Percentiles rank a stretch among this genome's conserved stretches.
phyloP scores from a whole-genome alignment of 2,888 invertebrate species.

The Nebria brevicollis region DNA sequence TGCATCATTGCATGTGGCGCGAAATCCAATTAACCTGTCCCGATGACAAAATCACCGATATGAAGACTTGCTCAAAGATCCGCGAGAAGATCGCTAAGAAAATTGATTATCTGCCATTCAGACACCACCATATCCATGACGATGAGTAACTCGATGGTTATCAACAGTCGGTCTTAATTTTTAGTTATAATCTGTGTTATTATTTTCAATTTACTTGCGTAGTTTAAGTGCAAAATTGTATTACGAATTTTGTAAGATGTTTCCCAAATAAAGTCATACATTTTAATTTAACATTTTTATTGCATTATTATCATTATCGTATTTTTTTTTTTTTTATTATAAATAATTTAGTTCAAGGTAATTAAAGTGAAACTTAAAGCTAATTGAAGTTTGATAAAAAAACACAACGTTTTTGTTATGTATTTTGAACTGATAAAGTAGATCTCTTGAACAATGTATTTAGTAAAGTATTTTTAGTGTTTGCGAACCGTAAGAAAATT shows the following conservation, averaged over 20 bases:
- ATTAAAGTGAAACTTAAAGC: no score
- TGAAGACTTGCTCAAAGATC: conserved; percentile 57
- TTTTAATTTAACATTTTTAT: neutral
- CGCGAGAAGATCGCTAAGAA: conserved; percentile 56
- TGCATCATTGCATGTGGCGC: conserved; percentile 60
- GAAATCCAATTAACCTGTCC: conserved; percentile 61
- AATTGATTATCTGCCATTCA: conserved; percentile 48
- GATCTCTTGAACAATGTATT: neutral
- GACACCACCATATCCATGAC: conserved; percentile 40
- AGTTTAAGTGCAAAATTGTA: conserved; percentile 1
- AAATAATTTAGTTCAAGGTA: no score
- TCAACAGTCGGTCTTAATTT: neutral
- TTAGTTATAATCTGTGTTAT: conserved; percentile 10
- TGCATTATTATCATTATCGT: neutral
- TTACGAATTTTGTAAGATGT: neutral
- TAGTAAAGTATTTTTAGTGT: neutral
- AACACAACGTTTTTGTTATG: neutral
- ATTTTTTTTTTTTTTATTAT: no score
- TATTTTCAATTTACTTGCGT: conserved; percentile 2
- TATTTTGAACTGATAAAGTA: neutral
- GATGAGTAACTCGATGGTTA: conserved; percentile 27
- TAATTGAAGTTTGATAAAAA: no score
- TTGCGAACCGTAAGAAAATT: neutral
- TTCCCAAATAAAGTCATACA: neutral
- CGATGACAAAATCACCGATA: conserved; percentile 59